A percentile compares a stretch with the other conserved stretches of the same genome.
phyloP scores from a whole-genome alignment of 2,113 vertebrate genomes.

The Heloderma charlesbogerti region DNA sequence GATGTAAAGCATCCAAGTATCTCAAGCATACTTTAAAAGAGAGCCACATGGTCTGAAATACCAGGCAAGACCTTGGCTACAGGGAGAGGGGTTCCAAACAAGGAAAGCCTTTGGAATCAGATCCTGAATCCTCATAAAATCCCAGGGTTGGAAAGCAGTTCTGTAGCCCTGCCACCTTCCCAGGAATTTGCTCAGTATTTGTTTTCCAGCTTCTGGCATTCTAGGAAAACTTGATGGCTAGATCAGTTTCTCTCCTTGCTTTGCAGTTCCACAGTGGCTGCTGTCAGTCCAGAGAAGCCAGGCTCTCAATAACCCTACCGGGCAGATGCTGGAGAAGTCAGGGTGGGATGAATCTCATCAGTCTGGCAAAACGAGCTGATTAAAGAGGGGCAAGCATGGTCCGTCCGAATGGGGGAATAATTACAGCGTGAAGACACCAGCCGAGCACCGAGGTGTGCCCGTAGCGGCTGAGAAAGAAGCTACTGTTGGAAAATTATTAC shows the following conservation, averaged over 20 bases:
- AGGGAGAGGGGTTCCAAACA: too few species aligned
- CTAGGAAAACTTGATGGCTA: background rate
- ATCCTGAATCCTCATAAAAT: background rate
- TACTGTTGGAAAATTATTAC: background rate
- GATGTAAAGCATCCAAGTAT: background rate
- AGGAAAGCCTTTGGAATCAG: background rate
- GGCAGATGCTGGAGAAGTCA: background rate
- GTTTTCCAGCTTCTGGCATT: background rate
- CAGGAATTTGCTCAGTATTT: background rate
- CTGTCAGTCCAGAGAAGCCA: background rate
- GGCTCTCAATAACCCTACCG: background rate
- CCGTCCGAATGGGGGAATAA: background rate
- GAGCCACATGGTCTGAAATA: background rate
- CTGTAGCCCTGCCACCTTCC: background rate
- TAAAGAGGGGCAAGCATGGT: background rate
- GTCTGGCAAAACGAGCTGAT: slow-evolving; percentile 1
- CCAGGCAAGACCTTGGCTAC: background rate
- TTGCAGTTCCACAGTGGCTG: background rate
- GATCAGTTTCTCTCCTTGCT: background rate
- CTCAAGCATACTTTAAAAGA: background rate
- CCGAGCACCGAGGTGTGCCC: background rate
- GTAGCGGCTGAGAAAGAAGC: background rate
- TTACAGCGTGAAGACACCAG: background rate
- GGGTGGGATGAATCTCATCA: background rate
- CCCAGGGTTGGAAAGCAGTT: background rate